Evolutionary conservation across 2,797 vertebrate species (phyloP), one percentile per base, ranked within the genome.

Genomic region (Masticophis lateralis): DNA sequence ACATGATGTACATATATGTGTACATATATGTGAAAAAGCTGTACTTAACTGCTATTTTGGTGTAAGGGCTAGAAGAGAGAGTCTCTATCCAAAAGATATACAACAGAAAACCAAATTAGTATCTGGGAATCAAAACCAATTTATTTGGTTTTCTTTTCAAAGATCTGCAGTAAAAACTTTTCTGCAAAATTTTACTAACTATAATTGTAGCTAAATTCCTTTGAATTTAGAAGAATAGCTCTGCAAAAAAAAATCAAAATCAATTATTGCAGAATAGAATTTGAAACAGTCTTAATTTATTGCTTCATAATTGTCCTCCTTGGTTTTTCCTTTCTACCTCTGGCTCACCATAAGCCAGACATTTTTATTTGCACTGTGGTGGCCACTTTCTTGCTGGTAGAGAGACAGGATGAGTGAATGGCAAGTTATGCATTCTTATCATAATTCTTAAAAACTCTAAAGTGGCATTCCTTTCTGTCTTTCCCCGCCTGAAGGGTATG

Each of bases 51-150:
- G 25, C 66, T 88, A 83, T 59, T 69, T 90, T 88, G 32, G 88
- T 83, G 47, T 53, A 86, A 61, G 47, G 55, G 13, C 28, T 79
- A 56, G 47, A 91, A 61, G 28, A 60, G 16, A 83, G 43, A 57
- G 18, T 11, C 9, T 61, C 28, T 83, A 37, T 83, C 66, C 90
- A 88, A 47, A 61, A 47, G 28, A 89, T 87, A 37, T 20, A 86
- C 86, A 91, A 93, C 92, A 69, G 32, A 69, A 92, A 55, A 25
- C 93, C 37, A 66, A 91, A 93, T 93, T 92, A 93, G 74, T 88
- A 91, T 86, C 74, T 89, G 59, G 47, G 86, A 89, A 91, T 90
- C 88, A 92, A 66, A 89, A 61, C 27, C 93, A 89, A 92, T 92
- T 93, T 93, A 14, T 60, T 60, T 66, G 59, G 56, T 89, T 91